Evolutionary conservation across 2,113 vertebrate species (phyloP), one percentile per base, ranked within the genome.

Genomic region (Taurulus bubalis): DNA sequence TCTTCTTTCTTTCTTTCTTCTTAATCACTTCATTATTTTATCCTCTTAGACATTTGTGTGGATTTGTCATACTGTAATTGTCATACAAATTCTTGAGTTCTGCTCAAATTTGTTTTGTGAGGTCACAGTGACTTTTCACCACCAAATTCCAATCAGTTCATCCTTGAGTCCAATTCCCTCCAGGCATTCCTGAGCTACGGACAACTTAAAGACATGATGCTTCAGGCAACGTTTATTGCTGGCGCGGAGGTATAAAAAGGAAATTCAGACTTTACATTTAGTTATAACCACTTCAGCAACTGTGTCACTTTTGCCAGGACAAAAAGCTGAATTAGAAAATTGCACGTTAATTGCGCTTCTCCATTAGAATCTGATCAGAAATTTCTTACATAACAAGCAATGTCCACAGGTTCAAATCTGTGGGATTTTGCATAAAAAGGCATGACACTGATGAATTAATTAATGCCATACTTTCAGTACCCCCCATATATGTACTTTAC

Each of bases 391-490:
- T 47, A 74, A 79, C 69, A 60, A 40, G 26, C 9, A 10, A 30
- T 3, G 12, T 71, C 32, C 55, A 76, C 38, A 34, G 32, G 47
- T 78, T 47, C 24, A 80, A 28, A 63, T 73, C 8, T 62, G 30
- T 28, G 24, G 49, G n/a, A 26, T 73, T 64, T 60, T 55, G 55
- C n/a, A 62, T 38, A 66, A 72, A 62, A 84, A 42, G n/a, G 0
- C 4, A 36, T 6, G 26, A 53, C 47, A 51, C 1, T 24, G 34
- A 82, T 83, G 55, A 81, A 83, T 85, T 26, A 32, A 65, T 74
- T 53, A 70, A 71, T 65, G 32, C 53, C 60, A 74, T 70, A 71
- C 58, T 79, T 64, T 60, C 40, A 72, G 20, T 58, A 42, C 65
- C n/a, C 53, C n/a, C 34, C 26, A 65, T 63, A 65, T n/a, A 64